Percentiles rank a stretch among this genome's conserved stretches.
Evolutionary conservation across 2,888 invertebrate species (phyloP).

Genomic region (Cataglyphis altisquamis): DNA sequence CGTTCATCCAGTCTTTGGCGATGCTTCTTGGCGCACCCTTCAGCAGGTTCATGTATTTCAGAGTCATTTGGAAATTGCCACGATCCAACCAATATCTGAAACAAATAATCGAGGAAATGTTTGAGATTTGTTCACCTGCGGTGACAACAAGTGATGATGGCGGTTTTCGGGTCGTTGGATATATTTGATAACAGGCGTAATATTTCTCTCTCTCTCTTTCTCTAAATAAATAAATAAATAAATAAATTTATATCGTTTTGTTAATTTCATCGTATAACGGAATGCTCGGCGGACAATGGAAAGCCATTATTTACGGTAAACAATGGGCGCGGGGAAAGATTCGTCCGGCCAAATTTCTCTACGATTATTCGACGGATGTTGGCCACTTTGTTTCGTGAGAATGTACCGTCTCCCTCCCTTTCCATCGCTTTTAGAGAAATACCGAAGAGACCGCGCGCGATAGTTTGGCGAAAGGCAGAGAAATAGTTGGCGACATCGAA

Average conservation of each 20-base stretch:
- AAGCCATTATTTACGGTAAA: slow-evolving; percentile 4
- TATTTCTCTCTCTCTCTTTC: too few species aligned
- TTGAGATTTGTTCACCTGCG: background rate
- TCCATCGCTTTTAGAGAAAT: slow-evolving; percentile 7
- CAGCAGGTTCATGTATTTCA: slow-evolving; percentile 95
- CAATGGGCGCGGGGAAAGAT: slow-evolving; percentile 32
- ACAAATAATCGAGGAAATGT: slow-evolving; percentile 62
- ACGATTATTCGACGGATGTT: slow-evolving; percentile 34
- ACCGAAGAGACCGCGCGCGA: slow-evolving; percentile 26
- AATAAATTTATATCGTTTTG: slow-evolving; percentile 1
- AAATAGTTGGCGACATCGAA: slow-evolving; percentile 61
- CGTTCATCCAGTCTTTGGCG: slow-evolving; percentile 95
- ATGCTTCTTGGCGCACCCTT: slow-evolving; percentile 95
- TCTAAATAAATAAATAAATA: too few species aligned
- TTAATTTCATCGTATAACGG: slow-evolving; percentile 20
- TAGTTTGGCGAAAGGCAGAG: slow-evolving; percentile 52
- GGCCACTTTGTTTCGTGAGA: slow-evolving; percentile 50
- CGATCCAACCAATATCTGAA: slow-evolving; percentile 94
- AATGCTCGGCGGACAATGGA: background rate
- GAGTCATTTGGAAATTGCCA: slow-evolving; percentile 94
- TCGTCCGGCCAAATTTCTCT: slow-evolving; percentile 32
- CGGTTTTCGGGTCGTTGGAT: background rate
- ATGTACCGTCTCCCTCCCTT: background rate
- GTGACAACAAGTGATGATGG: background rate
- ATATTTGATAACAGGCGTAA: background rate